Base-by-base conservation (phyloP, 2,797 vertebrate species). In the Eulemur rubriventer region DNA sequence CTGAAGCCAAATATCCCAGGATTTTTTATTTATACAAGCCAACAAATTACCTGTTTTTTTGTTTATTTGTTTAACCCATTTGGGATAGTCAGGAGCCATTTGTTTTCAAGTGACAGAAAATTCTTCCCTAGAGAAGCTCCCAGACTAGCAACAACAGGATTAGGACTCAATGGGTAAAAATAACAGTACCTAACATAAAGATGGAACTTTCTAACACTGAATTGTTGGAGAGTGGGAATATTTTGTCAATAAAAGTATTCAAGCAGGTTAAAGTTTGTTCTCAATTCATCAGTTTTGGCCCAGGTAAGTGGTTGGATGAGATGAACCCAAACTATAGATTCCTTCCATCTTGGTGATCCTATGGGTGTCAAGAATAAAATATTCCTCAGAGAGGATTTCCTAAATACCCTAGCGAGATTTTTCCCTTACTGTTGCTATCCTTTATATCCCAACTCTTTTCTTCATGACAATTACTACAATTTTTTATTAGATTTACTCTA, bases 71-170 rank as follows among this genome's bases (percentile, higher is more conserved):
- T 78, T 69, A 75, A n/a, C 22, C 11, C n/a, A 20, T 55, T n/a
- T 72, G 63, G 82, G 35, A 52, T 26, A 33, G 16, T 80, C 33
- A 73, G 5, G 30, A 86, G 17, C 7, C 59, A 69, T 63, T 73
- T 89, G 41, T 87, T 82, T 92, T 57, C 84, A 90, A 85, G n/a
- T 26, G 43, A 46, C 14, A 87, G 35, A 82, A 75, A 95, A 80
- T 18, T 84, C 67, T 94, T 95, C 86, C 55, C 50, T 11, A 12
- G 46, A 89, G 61, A 76, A 38, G 3, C 24, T 69, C 33, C 12
- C 72, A 67, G 80, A 24, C 50, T 65, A n/a, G 4, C 8, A 86
- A 46, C 9, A 70, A 24, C 38, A 81, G 24, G 46, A 67, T 55
- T 12, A 28, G 50, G 61, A 89, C 20, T 22, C 67, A 20, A 1